Percentiles rank a stretch among this genome's conserved stretches.
These are phyloP conservation scores for Eupelmus urozonus DNA, from an alignment of 2,888 invertebrate species.

Conservation along the genomic window DNA sequence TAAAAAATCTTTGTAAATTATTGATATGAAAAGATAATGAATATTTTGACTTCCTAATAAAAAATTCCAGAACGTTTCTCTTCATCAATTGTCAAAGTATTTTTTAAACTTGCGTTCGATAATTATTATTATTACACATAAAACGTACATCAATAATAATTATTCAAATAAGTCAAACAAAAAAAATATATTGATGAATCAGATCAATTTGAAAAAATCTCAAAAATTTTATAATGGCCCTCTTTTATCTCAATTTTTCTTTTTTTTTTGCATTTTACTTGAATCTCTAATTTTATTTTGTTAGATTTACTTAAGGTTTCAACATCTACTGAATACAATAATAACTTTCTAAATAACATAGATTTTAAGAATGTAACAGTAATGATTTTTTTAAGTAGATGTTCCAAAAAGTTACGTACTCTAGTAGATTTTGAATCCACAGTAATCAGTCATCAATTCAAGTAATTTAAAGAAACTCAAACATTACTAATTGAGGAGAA, in stretches of 20 bases:
- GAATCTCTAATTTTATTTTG: constrained; percentile 16
- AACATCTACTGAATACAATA: constrained; percentile 10
- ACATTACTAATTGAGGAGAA: constrained; percentile 16
- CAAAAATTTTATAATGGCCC: constrained; percentile 28
- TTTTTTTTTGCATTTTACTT: constrained; percentile 6
- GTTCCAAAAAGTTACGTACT: not conserved
- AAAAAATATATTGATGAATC: constrained; percentile 22
- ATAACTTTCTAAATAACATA: too few species aligned
- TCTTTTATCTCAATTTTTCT: constrained; percentile 27
- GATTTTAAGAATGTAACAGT: too few species aligned
- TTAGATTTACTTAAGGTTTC: constrained; percentile 19
- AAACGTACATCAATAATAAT: not conserved
- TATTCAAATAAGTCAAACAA: constrained; percentile 18
- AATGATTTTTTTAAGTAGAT: not conserved
- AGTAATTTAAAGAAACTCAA: constrained; percentile 35
- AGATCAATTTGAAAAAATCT: constrained; percentile 38
- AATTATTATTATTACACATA: constrained; percentile 16
- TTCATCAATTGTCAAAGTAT: constrained; percentile 33
- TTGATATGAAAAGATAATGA: constrained; percentile 21
- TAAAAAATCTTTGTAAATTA: constrained; percentile 10
- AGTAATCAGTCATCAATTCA: constrained; percentile 38
- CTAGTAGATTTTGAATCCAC: not conserved
- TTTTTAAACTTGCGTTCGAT: constrained; percentile 28
- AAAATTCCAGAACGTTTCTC: constrained; percentile 22
- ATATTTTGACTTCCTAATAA: constrained; percentile 1